Percentiles rank a stretch among this genome's conserved stretches.
These are phyloP conservation scores for Pangasius krempfi DNA, from an alignment of 2,797 vertebrate genomes.

Conservation along the genomic window DNA sequence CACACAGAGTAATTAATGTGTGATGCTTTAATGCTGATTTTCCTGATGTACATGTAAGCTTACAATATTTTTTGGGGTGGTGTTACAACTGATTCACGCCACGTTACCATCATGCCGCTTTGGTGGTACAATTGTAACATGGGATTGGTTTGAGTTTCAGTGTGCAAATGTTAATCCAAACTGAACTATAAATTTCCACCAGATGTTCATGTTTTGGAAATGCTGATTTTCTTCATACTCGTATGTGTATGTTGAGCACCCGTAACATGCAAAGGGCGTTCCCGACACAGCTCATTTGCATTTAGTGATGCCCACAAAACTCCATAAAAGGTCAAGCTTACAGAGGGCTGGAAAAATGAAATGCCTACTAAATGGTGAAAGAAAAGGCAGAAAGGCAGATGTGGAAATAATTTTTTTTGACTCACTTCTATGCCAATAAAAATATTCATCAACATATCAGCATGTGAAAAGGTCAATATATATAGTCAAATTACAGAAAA, in stretches of 20 bases:
- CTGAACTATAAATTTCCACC: too few relatives aligned
- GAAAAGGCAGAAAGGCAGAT: neutral
- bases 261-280: too few relatives aligned
- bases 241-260: too few relatives aligned
- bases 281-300: neutral
- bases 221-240: too few relatives aligned
- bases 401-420: neutral
- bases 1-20: neutral
- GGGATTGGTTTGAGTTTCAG: too few relatives aligned
- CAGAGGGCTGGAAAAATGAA: neutral
- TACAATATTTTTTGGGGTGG: neutral
- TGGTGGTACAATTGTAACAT: too few relatives aligned
- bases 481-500: neutral
- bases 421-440: neutral
- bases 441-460: neutral
- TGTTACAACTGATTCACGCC: too few relatives aligned
- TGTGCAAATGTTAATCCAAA: too few relatives aligned
- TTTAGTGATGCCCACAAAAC: neutral
- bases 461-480: neutral
- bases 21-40: neutral
- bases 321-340: too few relatives aligned
- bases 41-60: neutral
- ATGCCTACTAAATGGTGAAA: neutral
- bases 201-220: too few relatives aligned
- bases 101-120: too few relatives aligned